phyloP scores from a whole-genome alignment of 2,888 invertebrate genomes.

The Labia minor region DNA sequence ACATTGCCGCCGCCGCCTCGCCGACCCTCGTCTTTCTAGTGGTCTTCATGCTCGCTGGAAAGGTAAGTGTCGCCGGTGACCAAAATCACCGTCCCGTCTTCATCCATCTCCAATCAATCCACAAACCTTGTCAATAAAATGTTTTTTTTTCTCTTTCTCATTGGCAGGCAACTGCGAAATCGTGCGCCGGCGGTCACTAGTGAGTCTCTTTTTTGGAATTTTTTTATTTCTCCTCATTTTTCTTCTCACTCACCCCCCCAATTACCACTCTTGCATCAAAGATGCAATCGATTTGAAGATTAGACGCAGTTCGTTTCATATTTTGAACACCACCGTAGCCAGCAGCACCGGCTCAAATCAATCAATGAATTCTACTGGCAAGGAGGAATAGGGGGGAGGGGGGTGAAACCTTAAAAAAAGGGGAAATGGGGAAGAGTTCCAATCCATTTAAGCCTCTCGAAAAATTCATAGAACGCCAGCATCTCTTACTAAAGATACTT shows the following conservation, averaged over 20 bases:
- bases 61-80: not conserved
- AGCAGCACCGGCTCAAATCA: not conserved
- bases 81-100: not conserved
- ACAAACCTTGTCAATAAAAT: not conserved
- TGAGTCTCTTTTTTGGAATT: not conserved
- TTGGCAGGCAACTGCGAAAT: conserved; percentile 3
- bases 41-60: conserved; percentile 1
- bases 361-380: not conserved
- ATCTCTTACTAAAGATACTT: no score
- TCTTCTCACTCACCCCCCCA: not conserved
- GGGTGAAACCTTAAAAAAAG: no score
- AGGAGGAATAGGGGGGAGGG: not conserved
- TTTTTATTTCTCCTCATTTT: not conserved
- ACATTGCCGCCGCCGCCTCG: not conserved
- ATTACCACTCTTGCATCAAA: not conserved
- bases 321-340: not conserved
- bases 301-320: not conserved
- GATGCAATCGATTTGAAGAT: not conserved
- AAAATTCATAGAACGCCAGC: no score
- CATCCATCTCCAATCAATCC: not conserved
- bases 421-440: no score
- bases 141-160: not conserved
- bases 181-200: conserved; percentile 13
- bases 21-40: not conserved
- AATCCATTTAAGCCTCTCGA: no score